Conservation (phyloP, 2,797 vertebrate species). For the Limnodromus scolopaceus region DNA sequence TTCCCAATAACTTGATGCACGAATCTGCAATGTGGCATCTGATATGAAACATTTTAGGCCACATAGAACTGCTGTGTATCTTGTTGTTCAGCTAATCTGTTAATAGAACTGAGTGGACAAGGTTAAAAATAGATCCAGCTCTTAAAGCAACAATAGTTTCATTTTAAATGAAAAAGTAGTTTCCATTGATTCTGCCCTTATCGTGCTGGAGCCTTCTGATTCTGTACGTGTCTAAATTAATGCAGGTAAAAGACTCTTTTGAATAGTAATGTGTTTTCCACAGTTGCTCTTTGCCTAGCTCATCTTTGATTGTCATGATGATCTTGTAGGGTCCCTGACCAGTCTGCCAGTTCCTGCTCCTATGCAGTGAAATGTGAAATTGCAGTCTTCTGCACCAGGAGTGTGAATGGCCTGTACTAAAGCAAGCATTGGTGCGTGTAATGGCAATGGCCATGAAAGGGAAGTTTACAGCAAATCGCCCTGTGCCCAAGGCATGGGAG, state of each 20-base stretch:
- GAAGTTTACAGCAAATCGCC: neutral
- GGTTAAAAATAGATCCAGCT: neutral
- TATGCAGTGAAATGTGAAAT: conserved; percentile 42
- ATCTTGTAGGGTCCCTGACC: neutral
- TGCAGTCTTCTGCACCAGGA: neutral
- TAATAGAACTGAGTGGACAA: neutral
- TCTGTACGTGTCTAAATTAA: conserved; percentile 1
- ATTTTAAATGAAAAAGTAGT: conserved; percentile 21
- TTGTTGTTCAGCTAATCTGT: neutral
- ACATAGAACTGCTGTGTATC: neutral
- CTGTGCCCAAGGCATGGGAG: neutral
- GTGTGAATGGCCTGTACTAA: neutral
- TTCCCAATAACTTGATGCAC: neutral
- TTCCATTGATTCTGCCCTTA: conserved; percentile 10
- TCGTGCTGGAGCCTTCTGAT: neutral
- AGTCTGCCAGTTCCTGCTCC: neutral
- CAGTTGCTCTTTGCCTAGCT: neutral
- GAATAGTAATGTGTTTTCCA: neutral
- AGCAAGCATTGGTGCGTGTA: neutral
- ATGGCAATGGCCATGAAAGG: neutral
- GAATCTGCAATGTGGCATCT: neutral
- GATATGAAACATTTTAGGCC: neutral
- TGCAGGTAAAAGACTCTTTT: neutral
- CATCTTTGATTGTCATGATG: neutral
- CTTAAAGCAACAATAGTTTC: neutral